Base-by-base conservation (phyloP, 2,888 invertebrate genomes). In the Cosmia pyralina region DNA sequence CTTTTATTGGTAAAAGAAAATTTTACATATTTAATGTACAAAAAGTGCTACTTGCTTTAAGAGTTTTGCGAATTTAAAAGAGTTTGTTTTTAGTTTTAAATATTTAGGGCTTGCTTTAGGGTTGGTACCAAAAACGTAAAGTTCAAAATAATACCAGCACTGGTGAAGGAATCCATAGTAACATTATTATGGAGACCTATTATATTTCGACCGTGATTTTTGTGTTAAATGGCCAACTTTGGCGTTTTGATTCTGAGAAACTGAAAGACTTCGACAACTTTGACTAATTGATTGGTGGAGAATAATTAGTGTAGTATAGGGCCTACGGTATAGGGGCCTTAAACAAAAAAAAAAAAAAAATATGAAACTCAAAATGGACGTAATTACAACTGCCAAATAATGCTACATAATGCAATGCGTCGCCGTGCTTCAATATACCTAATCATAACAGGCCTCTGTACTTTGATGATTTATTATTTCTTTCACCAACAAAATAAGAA, bases 401-500 rank as follows among this genome's bases (percentile, higher is more conserved):
- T 28, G 28, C 28, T 28, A 28, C 28, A 28, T 28, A 28, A 28
- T 28, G 28, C 28, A 28, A 28, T 28, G 28, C 28, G 28, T 28
- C 28, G 28, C 28, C 28, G 28, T 28, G 28, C 28, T 28, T 28
- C 28, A 28, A 28, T 28, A 28, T 28, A 28, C 28, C 28, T 28
- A 28, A 28, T 28, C 28, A 3, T 28, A 3, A 28, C 3, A 28
- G 28, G 28, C 28, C 28, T 28, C 28, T 28, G 28, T 80, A 70
- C 75, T 83, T 68, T 75, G 65, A 73, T 83, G 74, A 75, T 74
- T 81, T 76, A 82, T 79, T 79, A 79, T 82, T 72, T 79, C 81
- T 81, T 88, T 79, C 65, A 83, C 81, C 79, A 84, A 83, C 78
- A 75, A 83, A 85, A 88, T 85, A 77, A 82, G 75, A 84, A 85